These are phyloP conservation scores for Diadema setosum DNA, from an alignment of 35 echinoderm and acorn worm genomes.

Conservation along the genomic window DNA sequence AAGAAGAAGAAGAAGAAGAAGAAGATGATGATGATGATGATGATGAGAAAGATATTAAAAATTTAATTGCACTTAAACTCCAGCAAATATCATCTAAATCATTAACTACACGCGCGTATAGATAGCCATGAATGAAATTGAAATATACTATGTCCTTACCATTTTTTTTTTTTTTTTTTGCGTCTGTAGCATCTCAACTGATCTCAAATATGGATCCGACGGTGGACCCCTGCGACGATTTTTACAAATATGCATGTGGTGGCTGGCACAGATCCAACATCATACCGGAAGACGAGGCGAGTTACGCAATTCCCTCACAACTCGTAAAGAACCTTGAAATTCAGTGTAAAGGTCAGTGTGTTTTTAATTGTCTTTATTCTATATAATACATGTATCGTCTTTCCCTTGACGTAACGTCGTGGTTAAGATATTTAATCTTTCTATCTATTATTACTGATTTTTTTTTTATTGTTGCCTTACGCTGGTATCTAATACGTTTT, in stretches of 20 bases:
- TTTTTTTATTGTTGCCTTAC: too few species aligned
- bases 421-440: too few species aligned
- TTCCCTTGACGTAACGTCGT: not conserved
- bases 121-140: not conserved
- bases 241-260: conserved; percentile 93
- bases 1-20: not conserved
- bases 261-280: conserved; percentile 57
- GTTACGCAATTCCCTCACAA: not conserved
- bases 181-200: conserved; percentile 1
- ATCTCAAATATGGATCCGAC: conserved; percentile 51
- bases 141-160: not conserved
- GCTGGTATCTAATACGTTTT: too few species aligned
- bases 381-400: not conserved
- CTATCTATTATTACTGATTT: too few species aligned
- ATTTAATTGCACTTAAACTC: not conserved
- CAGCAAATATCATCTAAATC: too few species aligned
- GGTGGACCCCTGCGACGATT: conserved; percentile 82
- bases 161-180: not conserved
- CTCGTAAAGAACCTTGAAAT: conserved; percentile 30
- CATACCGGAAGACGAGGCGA: conserved; percentile 54
- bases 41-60: not conserved
- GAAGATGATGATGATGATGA: not conserved
- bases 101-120: too few species aligned
- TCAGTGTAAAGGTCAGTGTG: conserved; percentile 33
- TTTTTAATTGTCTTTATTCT: not conserved